Conservation (phyloP, 2,888 invertebrate genomes). For the Epistrophe grossulariae region DNA sequence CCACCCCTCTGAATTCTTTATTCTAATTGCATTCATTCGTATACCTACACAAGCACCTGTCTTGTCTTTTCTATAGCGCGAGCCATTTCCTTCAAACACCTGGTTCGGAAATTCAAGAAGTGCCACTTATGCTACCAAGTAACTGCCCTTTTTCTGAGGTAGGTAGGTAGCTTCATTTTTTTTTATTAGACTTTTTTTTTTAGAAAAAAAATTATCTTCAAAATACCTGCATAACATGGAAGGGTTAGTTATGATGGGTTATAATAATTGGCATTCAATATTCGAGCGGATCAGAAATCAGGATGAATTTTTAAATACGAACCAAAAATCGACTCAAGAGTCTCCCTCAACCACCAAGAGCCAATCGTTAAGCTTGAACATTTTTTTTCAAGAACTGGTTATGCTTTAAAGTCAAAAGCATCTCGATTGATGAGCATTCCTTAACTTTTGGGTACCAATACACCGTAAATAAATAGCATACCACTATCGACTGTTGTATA, state of each 20-base stretch:
- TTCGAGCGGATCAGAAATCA: slow-evolving; percentile 2
- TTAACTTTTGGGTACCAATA: slow-evolving; percentile 50
- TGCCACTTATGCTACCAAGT: slow-evolving; percentile 30
- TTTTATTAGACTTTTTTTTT: background rate
- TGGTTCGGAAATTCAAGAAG: slow-evolving; percentile 58
- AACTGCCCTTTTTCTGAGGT: slow-evolving; percentile 4
- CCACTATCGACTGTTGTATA: background rate
- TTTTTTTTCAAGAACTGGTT: slow-evolving; percentile 70
- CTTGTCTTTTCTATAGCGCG: slow-evolving; percentile 42
- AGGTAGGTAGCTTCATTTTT: background rate
- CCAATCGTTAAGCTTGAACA: slow-evolving; percentile 61
- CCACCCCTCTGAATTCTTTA: slow-evolving; percentile 64
- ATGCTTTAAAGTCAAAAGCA: slow-evolving; percentile 66
- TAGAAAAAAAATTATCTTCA: background rate
- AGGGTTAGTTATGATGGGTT: background rate
- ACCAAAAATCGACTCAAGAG: background rate
- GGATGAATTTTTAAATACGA: background rate
- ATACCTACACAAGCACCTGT: slow-evolving; percentile 67
- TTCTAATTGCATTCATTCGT: slow-evolving; percentile 59
- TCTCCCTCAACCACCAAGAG: slow-evolving; percentile 20
- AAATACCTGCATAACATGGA: background rate
- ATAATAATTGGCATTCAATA: background rate
- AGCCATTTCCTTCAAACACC: slow-evolving; percentile 57
- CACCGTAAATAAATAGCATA: slow-evolving; percentile 35
- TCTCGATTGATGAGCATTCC: slow-evolving; percentile 72